Evolutionary conservation across 2,888 invertebrate genomes (phyloP), one percentile per base, ranked within the genome.

Genomic region (Dichetophora obliterata): DNA sequence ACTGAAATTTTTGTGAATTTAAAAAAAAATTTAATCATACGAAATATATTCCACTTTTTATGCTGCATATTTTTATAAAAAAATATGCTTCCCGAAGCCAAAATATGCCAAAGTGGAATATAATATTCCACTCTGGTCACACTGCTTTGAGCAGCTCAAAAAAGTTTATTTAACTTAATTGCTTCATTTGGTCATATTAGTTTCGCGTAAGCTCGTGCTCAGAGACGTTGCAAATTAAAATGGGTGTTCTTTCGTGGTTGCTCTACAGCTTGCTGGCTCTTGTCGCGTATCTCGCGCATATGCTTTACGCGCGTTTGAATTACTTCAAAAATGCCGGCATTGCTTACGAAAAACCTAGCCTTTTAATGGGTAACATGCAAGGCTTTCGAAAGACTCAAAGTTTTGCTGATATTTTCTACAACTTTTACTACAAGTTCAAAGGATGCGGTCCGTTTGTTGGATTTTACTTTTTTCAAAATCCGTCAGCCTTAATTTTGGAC

Each of bases 401-500:
- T 75, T 43, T 83, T 85, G 74, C 85, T 83, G 69, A 77, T 11
- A 68, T 77, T 48, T 37, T 75, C 8, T 24, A 71, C 11, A 61
- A 81, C 3, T 34, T 74, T 24, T 78, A 78, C n/a, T 43, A 24
- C 6, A 76, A 76, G 37, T 78, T 68, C 57, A 76, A 76, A 19
- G 71, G 84, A 85, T 37, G 76, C 81, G 0, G 84, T 80, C n/a
- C 75, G 83, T 78, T 78, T 72, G 68, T 19, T 22, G 88, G 88
- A 0, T 82, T 87, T 27, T 88, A 82, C 65, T 82, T 84, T 66
- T 84, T 87, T n/a, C 76, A 79, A 0, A 79, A 78, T 0, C 86
- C 86, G 5, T 79, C 77, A 6, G 82, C 70, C 0, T 77, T 87
- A 0, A 75, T 85, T 1, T 61, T 85, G 14, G 88, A 89, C 57